These are phyloP conservation scores for Carlito syrichta DNA, from an alignment of 2,113 vertebrate genomes.

Conservation along the genomic window DNA sequence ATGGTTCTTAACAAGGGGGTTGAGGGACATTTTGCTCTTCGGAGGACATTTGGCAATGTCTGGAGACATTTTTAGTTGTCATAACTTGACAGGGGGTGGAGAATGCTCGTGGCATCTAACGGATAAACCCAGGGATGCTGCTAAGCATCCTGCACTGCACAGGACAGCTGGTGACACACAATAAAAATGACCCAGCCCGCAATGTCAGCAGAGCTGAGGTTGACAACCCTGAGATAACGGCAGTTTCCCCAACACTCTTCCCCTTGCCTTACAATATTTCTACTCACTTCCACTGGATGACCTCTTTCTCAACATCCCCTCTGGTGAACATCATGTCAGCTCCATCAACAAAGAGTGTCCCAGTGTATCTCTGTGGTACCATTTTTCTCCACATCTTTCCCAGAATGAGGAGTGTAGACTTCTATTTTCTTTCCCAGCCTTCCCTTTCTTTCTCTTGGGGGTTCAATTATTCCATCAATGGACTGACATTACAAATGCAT, in stretches of 20 bases:
- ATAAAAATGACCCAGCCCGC: fast-evolving
- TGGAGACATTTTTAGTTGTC: not conserved
- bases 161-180: too few species aligned
- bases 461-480: fast-evolving
- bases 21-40: too few species aligned
- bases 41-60: not conserved
- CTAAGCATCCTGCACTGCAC: not conserved
- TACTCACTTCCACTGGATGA: not conserved
- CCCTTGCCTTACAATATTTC: not conserved
- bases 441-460: not conserved
- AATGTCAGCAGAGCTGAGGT: not conserved
- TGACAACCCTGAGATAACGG: not conserved
- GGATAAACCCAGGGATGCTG: not conserved
- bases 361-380: not conserved
- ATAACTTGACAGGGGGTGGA: not conserved
- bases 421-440: not conserved
- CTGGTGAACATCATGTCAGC: not conserved
- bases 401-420: not conserved
- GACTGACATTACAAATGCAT: fast-evolving
- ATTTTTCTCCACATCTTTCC: not conserved
- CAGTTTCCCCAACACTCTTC: not conserved
- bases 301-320: not conserved
- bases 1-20: not conserved
- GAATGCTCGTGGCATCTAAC: not conserved
- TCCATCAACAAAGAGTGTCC: not conserved